These are phyloP conservation scores for Pterostichus madidus DNA, from an alignment of 2,888 invertebrate genomes.

Conservation along the genomic window DNA sequence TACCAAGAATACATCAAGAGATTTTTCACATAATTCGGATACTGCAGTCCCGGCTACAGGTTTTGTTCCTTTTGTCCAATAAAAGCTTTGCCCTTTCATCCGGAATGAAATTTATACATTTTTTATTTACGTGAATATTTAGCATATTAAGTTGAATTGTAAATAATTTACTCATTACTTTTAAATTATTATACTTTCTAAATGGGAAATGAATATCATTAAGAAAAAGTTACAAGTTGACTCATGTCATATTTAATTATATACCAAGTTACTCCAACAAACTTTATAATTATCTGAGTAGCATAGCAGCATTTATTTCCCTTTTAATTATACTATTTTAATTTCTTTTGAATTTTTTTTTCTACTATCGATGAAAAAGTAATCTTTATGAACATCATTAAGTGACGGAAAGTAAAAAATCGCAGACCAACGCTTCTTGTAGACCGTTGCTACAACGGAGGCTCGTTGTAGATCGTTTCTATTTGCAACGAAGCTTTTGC, in stretches of 20 bases:
- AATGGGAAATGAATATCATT: conserved; percentile 17
- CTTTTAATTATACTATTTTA: too few species aligned
- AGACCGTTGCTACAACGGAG: too few species aligned
- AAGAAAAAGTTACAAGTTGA: neutral
- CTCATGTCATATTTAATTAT: conserved; percentile 6
- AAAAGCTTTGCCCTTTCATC: neutral
- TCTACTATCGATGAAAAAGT: too few species aligned
- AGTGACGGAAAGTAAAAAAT: too few species aligned
- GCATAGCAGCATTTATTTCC: neutral
- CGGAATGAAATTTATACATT: neutral
- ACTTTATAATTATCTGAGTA: conserved; percentile 31
- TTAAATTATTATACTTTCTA: neutral
- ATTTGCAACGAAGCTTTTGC: too few species aligned
- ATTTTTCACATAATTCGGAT: conserved; percentile 39
- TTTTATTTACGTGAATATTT: neutral
- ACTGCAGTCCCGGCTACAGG: neutral
- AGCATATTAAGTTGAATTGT: neutral
- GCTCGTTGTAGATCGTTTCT: too few species aligned
- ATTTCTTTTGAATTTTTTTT: too few species aligned
- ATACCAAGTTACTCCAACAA: neutral
- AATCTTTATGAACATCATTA: too few species aligned
- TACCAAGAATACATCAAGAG: conserved; percentile 43
- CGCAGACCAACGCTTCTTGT: too few species aligned
- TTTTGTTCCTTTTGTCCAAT: neutral
- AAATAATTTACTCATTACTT: neutral